phyloP scores from a whole-genome alignment of 1,140 invertebrate species.

The Aphidius gifuensis region DNA sequence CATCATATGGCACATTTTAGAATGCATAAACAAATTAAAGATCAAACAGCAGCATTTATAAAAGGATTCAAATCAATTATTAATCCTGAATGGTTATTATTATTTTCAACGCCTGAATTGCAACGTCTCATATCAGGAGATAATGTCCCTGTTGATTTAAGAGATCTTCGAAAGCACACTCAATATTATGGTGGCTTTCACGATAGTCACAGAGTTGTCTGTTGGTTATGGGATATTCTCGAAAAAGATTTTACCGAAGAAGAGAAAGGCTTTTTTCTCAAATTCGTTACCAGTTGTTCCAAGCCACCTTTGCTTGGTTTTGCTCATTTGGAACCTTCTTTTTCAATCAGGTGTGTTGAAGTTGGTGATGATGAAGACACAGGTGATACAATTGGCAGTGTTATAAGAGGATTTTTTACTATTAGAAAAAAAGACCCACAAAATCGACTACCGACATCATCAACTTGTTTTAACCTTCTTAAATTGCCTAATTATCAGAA shows the following conservation, averaged over 20 bases:
- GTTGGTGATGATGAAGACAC: constrained; percentile 98
- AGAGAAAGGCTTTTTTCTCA: constrained; percentile 91
- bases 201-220: constrained; percentile 94
- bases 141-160: constrained; percentile 84
- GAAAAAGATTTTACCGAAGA: constrained; percentile 92
- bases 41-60: constrained; percentile 95
- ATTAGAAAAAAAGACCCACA: constrained; percentile 94
- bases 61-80: constrained; percentile 94
- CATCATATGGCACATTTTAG: constrained; percentile 98
- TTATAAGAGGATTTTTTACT: constrained; percentile 96
- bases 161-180: constrained; percentile 87
- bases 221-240: constrained; percentile 98
- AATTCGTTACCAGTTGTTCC: constrained; percentile 99
- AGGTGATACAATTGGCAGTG: constrained; percentile 94
- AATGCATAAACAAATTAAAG: constrained; percentile 95
- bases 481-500: constrained; percentile 99
- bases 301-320: constrained; percentile 97
- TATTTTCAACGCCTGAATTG: constrained; percentile 96
- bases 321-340: constrained; percentile 94
- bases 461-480: constrained; percentile 98
- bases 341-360: constrained; percentile 98
- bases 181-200: constrained; percentile 99
- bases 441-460: constrained; percentile 94
- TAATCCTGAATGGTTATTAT: constrained; percentile 88
- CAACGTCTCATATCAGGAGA: constrained; percentile 89